These are phyloP conservation scores for Conger conger DNA, from an alignment of 2,113 vertebrate species.

Conservation along the genomic window DNA sequence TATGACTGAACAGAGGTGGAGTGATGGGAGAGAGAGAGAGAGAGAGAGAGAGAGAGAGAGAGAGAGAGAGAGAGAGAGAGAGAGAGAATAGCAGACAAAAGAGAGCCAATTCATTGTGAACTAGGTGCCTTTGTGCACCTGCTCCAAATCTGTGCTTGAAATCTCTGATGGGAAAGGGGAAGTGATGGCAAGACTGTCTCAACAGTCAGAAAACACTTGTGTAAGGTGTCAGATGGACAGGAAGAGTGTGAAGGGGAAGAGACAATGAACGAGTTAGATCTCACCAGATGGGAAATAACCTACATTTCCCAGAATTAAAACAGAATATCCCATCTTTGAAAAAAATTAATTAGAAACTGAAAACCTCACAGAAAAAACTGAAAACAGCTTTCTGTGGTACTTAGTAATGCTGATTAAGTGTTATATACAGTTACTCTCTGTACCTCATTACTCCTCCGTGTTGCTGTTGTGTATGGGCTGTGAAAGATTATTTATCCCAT, in stretches of 20 bases:
- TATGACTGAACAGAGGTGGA: background rate
- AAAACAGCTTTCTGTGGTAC: background rate
- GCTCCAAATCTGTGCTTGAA: too few relatives aligned
- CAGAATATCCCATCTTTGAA: background rate
- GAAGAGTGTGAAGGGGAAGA: background rate
- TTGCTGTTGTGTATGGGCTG: background rate
- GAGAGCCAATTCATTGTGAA: background rate
- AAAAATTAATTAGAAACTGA: background rate
- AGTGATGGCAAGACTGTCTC: background rate
- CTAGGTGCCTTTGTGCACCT: background rate
- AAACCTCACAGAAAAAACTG: background rate
- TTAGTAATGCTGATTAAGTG: background rate
- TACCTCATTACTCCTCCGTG: background rate
- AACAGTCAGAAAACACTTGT: background rate
- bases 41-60: slow-evolving; percentile 9
- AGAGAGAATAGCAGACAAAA: slow-evolving; percentile 6
- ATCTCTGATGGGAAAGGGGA: background rate
- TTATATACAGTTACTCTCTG: background rate
- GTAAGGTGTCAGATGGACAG: background rate
- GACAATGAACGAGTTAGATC: background rate
- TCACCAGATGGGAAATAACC: slow-evolving; percentile 7
- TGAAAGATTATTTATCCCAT: background rate
- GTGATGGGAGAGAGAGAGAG: background rate
- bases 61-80: slow-evolving; percentile 2
- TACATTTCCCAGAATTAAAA: background rate